Evolutionary conservation across 2,113 vertebrate genomes (phyloP).

Genomic region (Takifugu bimaculatus): DNA sequence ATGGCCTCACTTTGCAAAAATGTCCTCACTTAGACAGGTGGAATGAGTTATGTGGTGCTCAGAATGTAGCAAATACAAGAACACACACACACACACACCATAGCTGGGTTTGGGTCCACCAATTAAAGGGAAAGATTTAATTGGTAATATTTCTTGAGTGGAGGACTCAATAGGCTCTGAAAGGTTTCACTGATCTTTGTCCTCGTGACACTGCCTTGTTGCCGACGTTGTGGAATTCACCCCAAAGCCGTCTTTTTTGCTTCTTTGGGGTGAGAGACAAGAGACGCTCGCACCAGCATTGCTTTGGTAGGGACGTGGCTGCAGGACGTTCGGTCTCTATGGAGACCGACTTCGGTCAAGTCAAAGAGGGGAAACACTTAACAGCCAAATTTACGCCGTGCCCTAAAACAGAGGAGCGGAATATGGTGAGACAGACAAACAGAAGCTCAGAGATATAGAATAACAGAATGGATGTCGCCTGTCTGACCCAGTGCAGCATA

Average conservation of each 20-base stretch:
- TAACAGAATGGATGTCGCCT: slow-evolving; percentile 15
- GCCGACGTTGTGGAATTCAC: too few relatives aligned
- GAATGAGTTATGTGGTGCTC: too few relatives aligned
- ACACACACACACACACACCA: slow-evolving; percentile 9
- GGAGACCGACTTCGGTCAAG: slow-evolving; percentile 45
- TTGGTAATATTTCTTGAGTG: neutral
- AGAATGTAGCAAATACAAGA: slow-evolving; percentile 1
- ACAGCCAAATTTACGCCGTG: slow-evolving; percentile 41
- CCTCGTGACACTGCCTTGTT: too few relatives aligned
- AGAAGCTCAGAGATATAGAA: slow-evolving; percentile 21
- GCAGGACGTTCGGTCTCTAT: slow-evolving; percentile 45
- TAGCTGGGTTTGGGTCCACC: neutral
- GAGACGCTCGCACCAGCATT: too few relatives aligned
- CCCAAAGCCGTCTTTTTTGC: slow-evolving; percentile 9
- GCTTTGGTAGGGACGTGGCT: too few relatives aligned
- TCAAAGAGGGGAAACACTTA: slow-evolving; percentile 30
- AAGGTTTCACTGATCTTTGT: too few relatives aligned
- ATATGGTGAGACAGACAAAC: slow-evolving; percentile 33
- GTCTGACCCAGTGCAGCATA: slow-evolving; percentile 5
- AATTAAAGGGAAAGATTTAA: slow-evolving; percentile 6
- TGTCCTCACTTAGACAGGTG: too few relatives aligned
- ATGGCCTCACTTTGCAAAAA: too few relatives aligned
- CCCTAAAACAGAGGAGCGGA: slow-evolving; percentile 41
- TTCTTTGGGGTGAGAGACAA: slow-evolving; percentile 7
- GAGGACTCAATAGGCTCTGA: too few relatives aligned